A percentile compares a stretch with the other conserved stretches of the same genome.
Evolutionary conservation across 2,113 vertebrate genomes (phyloP).

Genomic region (Thamnaconus septentrionalis): DNA sequence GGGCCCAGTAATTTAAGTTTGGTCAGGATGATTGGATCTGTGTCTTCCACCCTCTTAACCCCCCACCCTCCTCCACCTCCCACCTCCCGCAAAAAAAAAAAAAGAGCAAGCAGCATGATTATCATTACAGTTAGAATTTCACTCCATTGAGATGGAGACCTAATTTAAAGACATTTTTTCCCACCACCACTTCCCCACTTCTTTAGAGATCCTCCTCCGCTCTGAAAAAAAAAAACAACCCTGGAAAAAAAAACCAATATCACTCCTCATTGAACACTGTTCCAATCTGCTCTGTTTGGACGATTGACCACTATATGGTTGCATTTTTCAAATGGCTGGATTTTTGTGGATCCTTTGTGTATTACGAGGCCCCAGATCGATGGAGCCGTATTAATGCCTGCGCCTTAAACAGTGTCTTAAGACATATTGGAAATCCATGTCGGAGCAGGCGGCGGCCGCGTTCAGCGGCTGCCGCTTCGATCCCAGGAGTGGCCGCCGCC

Average conservation of each 20-base stretch:
- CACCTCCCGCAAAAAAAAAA: no score
- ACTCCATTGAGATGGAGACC: no score
- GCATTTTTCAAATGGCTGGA: conserved; percentile 40
- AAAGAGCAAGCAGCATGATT: background rate
- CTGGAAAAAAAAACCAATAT: conserved; percentile 3
- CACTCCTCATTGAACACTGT: conserved; percentile 2
- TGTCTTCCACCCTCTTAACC: background rate
- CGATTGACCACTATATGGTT: conserved; percentile 33
- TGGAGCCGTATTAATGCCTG: conserved; percentile 51
- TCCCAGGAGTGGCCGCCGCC: conserved; percentile 17
- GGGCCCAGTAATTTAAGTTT: background rate
- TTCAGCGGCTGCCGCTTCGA: conserved; percentile 37
- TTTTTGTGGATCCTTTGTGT: conserved; percentile 39
- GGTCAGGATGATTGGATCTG: background rate
- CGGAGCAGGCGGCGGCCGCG: conserved; percentile 27
- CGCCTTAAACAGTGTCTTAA: conserved; percentile 50
- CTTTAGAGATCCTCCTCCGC: no score
- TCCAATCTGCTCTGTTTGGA: conserved; percentile 30
- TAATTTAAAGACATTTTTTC: no score
- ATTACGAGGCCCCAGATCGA: conserved; percentile 43
- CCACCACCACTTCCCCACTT: no score
- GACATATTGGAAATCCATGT: conserved; percentile 74
- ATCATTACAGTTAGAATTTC: background rate
- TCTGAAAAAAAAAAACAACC: background rate
- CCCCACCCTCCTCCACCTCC: no score